Evolutionary conservation across 2,888 invertebrate genomes (phyloP).

Genomic region (Platynereis dumerilii): DNA sequence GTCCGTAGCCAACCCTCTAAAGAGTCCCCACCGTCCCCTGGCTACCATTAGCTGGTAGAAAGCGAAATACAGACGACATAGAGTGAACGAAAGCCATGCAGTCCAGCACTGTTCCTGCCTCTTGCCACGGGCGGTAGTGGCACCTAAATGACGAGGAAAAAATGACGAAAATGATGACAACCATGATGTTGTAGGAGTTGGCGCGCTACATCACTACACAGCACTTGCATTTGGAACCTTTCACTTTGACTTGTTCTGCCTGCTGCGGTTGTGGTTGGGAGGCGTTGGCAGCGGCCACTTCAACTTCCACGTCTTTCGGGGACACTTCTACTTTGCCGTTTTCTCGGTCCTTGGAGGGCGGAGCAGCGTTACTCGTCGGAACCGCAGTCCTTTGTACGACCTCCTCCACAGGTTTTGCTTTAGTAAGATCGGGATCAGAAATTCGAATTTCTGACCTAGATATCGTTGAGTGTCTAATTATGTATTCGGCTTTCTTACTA

Average conservation of each 20-base stretch:
- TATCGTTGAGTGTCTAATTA: constrained; percentile 74
- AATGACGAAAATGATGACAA: too few relatives aligned
- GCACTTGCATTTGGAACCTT: constrained; percentile 32
- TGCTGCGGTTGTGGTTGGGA: constrained; percentile 31
- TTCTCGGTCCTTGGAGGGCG: constrained; percentile 6
- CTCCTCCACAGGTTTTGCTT: constrained; percentile 10
- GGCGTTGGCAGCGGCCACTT: constrained; percentile 30
- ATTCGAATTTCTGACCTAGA: constrained; percentile 56
- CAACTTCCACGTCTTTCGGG: constrained; percentile 31
- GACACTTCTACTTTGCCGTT: constrained; percentile 29
- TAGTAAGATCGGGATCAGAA: constrained; percentile 42
- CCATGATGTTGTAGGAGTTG: background rate
- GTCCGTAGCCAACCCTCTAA: too few relatives aligned
- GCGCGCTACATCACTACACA: constrained; percentile 32
- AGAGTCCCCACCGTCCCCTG: too few relatives aligned
- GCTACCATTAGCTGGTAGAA: too few relatives aligned
- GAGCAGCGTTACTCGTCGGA: background rate
- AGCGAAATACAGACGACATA: too few relatives aligned
- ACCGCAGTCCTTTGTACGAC: constrained; percentile 10
- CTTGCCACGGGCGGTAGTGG: too few relatives aligned
- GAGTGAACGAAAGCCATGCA: too few relatives aligned
- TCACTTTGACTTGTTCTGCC: constrained; percentile 32
- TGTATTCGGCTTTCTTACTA: constrained; percentile 93
- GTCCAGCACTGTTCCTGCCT: too few relatives aligned
- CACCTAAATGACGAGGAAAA: too few relatives aligned